Base-by-base conservation (phyloP, 2,113 vertebrate genomes). In the Mesoclemmys tuberculata region DNA sequence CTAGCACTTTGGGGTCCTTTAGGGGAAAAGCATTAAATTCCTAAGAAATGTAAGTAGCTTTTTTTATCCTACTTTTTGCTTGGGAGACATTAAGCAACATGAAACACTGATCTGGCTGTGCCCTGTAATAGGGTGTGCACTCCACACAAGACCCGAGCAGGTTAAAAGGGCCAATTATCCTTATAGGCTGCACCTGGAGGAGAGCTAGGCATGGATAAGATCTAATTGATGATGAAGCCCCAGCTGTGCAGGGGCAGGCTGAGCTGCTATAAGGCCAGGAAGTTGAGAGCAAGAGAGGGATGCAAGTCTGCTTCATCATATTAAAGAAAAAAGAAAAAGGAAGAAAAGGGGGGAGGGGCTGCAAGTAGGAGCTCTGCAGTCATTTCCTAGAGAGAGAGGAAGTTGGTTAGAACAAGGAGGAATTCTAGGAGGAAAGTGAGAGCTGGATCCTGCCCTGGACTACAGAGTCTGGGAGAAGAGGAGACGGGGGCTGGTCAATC, bases 11-110 rank as follows among this genome's bases (percentile, higher is more conserved):
- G 24, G 54, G 68, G 14, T 82, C 13, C 3, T 5, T 35, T 61
- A 61, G 41, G 41, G 2, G 2, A 0, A 4, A 79, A 26, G 6
- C 2, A 16, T 16, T 68, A 13, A 1, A 51, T 31, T 29, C n/a
- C 58, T 4, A 56, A 27, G 68, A 18, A 18, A 35, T 84, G 82
- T 26, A 27, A 27, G 21, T 4, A 52, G 22, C 56, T 91, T 68
- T 84, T 81, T 58, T 83, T 87, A 79, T 56, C 46, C 41, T 58
- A 1, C 78, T 38, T 18, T 61, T 31, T 19, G 6, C 48, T 27
- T 54, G 35, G 24, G 2, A 41, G 18, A 6, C 51, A 24, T 74
- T 56, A 84, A 86, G 56, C 5, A 87, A 35, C 0, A 19, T 10
- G 2, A 3, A 64, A 5, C 11, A 0, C 49, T 10, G 24, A 58